Percentiles rank a stretch among this genome's conserved stretches.
phyloP scores from a whole-genome alignment of 2,888 invertebrate genomes.

The Leptinotarsa juncta region DNA sequence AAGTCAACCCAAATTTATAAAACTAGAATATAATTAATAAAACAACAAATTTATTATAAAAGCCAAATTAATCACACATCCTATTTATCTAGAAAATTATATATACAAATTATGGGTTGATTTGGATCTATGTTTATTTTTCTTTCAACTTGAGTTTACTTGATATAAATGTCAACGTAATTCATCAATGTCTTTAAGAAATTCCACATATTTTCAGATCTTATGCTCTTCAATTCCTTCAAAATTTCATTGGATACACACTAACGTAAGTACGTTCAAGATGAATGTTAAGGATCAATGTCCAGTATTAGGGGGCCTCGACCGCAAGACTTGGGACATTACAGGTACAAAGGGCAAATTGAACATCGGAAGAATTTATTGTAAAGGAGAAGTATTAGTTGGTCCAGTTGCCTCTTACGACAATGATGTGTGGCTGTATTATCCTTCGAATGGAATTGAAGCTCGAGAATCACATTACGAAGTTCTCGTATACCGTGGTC shows the following conservation, averaged over 20 bases:
- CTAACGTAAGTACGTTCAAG: not conserved
- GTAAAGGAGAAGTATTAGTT: not conserved
- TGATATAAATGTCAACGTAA: too few species aligned
- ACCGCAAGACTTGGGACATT: not conserved
- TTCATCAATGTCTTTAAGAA: too few species aligned
- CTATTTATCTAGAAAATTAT: too few species aligned
- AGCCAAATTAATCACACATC: too few species aligned
- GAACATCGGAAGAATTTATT: not conserved
- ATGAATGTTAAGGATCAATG: not conserved
- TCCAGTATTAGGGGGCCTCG: not conserved
- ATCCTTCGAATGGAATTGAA: not conserved
- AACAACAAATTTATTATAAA: too few species aligned
- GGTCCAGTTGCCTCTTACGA: not conserved
- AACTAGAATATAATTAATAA: too few species aligned
- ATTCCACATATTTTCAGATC: slow-evolving; percentile 13
- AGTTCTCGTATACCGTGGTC: not conserved
- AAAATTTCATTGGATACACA: slow-evolving; percentile 22
- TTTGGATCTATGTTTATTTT: too few species aligned
- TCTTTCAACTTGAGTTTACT: too few species aligned
- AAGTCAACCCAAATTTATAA: too few species aligned
- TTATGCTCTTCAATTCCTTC: slow-evolving; percentile 6
- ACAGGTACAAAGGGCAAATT: not conserved
- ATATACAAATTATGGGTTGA: too few species aligned
- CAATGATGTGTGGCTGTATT: not conserved
- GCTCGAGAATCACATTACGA: not conserved